These are phyloP conservation scores for Teleopsis dalmanni DNA, from an alignment of 1,140 invertebrate genomes.

Conservation along the genomic window DNA sequence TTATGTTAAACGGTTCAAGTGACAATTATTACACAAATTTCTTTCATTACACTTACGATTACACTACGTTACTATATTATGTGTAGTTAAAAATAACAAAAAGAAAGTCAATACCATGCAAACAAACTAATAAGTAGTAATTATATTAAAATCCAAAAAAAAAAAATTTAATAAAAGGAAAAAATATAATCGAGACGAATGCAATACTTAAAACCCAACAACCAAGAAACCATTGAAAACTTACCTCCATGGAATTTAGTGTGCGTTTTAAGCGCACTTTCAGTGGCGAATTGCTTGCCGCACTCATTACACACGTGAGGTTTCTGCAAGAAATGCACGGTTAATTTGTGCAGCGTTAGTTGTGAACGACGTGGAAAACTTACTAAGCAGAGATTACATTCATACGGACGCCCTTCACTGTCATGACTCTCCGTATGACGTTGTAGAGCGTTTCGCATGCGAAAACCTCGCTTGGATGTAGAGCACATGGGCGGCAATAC, in stretches of 20 bases:
- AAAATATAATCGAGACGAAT: background rate
- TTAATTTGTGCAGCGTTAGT: slow-evolving; percentile 35
- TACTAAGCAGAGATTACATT: slow-evolving; percentile 34
- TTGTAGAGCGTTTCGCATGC: slow-evolving; percentile 36
- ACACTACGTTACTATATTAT: too few relatives aligned
- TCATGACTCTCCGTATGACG: slow-evolving; percentile 40
- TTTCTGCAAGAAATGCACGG: slow-evolving; percentile 35
- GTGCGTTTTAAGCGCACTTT: slow-evolving; percentile 44
- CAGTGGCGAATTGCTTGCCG: slow-evolving; percentile 40
- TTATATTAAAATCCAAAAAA: too few relatives aligned
- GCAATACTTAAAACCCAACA: too few relatives aligned
- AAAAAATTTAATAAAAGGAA: too few relatives aligned
- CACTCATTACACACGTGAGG: slow-evolving; percentile 36
- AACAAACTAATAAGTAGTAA: too few relatives aligned
- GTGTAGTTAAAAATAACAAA: too few relatives aligned
- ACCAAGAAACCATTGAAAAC: slow-evolving; percentile 14
- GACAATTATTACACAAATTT: too few relatives aligned
- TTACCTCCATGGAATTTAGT: slow-evolving; percentile 44
- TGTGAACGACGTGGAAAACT: slow-evolving; percentile 36
- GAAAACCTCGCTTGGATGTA: slow-evolving; percentile 36
- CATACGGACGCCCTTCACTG: slow-evolving; percentile 32
- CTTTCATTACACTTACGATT: too few relatives aligned
- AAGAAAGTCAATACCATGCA: too few relatives aligned
- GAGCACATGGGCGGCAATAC: slow-evolving; percentile 33
- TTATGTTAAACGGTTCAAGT: too few relatives aligned